phyloP scores from a whole-genome alignment of 2,113 vertebrate genomes.

The Sarotherodon lohbergeri region DNA sequence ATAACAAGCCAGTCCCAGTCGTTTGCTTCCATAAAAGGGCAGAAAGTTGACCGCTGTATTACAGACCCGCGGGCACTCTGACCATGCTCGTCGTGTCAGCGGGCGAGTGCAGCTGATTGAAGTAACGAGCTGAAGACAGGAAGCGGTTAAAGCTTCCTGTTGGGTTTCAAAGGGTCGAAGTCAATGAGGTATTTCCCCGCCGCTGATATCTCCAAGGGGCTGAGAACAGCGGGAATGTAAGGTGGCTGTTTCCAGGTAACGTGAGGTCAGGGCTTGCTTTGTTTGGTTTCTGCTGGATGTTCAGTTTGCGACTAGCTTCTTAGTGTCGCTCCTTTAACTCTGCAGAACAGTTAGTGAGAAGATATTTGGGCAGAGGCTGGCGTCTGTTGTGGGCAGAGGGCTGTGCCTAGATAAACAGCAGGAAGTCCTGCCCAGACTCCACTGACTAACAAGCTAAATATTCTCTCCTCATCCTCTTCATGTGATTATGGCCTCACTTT shows the following conservation, averaged over 20 bases:
- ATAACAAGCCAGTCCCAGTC: constrained; percentile 34
- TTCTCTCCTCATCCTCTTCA: background rate
- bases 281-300: background rate
- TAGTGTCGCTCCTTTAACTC: background rate
- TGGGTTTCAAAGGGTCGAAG: background rate
- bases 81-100: background rate
- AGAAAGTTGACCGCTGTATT: constrained; percentile 29
- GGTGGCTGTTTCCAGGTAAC: background rate
- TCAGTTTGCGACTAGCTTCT: background rate
- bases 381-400: background rate
- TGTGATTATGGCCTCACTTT: background rate
- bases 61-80: background rate
- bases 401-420: constrained; percentile 9
- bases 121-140: background rate
- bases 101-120: background rate
- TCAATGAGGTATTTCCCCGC: background rate
- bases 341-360: background rate
- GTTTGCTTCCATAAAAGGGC: constrained; percentile 72
- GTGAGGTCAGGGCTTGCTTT: background rate
- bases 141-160: constrained; percentile 33
- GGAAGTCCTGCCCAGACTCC: constrained; percentile 30
- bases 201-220: background rate
- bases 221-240: background rate
- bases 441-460: background rate
- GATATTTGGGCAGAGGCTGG: background rate